Conservation (phyloP, 2,797 vertebrate genomes). For the Microhierax caerulescens region DNA sequence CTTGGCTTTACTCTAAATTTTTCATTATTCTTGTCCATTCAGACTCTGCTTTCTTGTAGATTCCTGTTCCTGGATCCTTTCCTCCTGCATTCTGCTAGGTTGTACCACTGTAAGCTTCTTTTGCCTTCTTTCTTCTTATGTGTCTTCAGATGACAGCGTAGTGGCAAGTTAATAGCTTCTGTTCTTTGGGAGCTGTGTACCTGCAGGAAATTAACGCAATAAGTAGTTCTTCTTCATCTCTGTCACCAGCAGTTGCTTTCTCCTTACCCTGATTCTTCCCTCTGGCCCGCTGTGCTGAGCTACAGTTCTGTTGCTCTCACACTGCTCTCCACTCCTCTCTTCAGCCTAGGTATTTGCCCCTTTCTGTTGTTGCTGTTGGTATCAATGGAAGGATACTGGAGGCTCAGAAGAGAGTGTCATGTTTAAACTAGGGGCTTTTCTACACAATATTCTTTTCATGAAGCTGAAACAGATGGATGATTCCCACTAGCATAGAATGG, state of each 20-base stretch:
- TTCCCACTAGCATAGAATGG: background rate
- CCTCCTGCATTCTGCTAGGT: background rate
- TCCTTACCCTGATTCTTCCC: background rate
- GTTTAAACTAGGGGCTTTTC: background rate
- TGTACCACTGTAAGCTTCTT: background rate
- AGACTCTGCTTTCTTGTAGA: background rate
- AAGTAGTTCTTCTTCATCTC: background rate
- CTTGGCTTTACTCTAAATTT: background rate
- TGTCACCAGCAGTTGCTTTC: background rate
- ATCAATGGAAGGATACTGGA: background rate
- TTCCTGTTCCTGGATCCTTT: background rate
- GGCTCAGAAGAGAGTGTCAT: background rate
- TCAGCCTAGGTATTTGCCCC: background rate
- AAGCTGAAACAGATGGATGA: background rate
- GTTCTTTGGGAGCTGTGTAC: background rate
- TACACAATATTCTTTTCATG: background rate
- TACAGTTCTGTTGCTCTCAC: background rate
- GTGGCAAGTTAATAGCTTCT: background rate
- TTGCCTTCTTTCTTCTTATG: background rate
- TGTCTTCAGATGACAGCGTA: background rate
- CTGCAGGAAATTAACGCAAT: background rate
- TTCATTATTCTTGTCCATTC: background rate
- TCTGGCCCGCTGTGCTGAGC: fast-evolving
- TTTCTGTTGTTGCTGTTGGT: background rate
- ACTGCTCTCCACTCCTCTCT: background rate